Evolutionary conservation across 2,113 vertebrate genomes (phyloP).

Genomic region (Dasypus novemcinctus): DNA sequence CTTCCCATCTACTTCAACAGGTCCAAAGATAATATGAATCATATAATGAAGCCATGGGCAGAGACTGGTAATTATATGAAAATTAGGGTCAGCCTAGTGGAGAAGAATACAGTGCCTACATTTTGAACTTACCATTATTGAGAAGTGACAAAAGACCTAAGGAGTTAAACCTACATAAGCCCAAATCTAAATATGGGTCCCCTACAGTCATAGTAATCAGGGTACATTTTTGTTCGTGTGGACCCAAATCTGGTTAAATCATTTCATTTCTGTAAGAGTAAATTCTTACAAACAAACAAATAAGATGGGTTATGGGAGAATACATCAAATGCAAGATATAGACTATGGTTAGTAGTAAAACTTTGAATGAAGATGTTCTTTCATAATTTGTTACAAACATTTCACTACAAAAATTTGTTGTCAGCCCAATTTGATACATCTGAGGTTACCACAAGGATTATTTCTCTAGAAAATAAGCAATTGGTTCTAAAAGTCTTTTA

Average conservation of each 20-base stretch:
- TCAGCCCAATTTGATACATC: background rate
- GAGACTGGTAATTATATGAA: background rate
- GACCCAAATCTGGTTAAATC: background rate
- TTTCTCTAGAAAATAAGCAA: background rate
- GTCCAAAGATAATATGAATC: background rate
- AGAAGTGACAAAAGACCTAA: background rate
- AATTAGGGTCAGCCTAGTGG: background rate
- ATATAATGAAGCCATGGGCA: background rate
- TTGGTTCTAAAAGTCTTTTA: background rate
- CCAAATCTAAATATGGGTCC: background rate
- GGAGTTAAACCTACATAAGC: background rate
- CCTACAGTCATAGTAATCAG: background rate
- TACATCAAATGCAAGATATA: too few species aligned
- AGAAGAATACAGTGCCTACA: background rate
- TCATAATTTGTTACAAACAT: background rate
- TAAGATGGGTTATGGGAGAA: too few species aligned
- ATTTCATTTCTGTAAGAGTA: constrained; percentile 9
- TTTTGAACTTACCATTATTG: constrained; percentile 19
- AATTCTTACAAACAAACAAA: background rate
- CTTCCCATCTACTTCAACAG: background rate
- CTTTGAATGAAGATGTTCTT: too few species aligned
- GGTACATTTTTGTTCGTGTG: background rate
- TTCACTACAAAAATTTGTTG: background rate
- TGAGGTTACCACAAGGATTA: background rate
- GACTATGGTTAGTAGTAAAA: too few species aligned